These are phyloP conservation scores for Ictalurus punctatus DNA, from an alignment of 2,113 vertebrate species.

Conservation along the genomic window DNA sequence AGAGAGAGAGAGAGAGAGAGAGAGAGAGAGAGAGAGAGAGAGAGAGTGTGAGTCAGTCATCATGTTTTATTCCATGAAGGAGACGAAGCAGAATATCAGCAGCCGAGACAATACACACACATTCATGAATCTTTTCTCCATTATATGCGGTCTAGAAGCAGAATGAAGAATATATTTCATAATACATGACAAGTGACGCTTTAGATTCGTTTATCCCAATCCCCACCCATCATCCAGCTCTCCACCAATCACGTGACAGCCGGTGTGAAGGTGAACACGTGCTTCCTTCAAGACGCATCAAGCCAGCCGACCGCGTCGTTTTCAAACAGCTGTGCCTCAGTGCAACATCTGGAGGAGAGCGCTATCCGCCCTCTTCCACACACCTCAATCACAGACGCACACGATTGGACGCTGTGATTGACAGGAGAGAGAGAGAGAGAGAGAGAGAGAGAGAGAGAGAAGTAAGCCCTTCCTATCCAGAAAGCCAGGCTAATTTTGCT, in stretches of 20 bases:
- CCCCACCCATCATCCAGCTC: neutral
- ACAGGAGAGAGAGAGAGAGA: neutral
- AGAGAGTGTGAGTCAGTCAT: slow-evolving; percentile 40
- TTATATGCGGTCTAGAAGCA: neutral
- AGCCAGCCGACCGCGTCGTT: neutral
- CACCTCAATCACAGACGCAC: neutral
- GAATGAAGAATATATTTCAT: neutral
- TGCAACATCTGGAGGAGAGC: neutral
- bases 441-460: too few relatives aligned
- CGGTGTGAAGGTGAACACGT: too few relatives aligned
- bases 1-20: slow-evolving; percentile 28
- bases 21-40: slow-evolving; percentile 31
- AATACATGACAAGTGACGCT: neutral
- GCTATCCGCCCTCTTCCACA: neutral
- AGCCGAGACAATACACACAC: neutral
- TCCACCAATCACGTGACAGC: too few relatives aligned
- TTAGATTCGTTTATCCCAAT: neutral
- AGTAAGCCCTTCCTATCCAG: neutral
- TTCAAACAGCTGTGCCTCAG: neutral
- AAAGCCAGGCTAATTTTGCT: neutral
- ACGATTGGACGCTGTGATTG: neutral
- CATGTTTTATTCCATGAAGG: slow-evolving; percentile 42
- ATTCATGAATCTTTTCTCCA: neutral
- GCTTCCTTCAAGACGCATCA: too few relatives aligned
- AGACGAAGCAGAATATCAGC: neutral